phyloP scores from a whole-genome alignment of 2,888 invertebrate genomes.

The Leptinotarsa tumamoca region DNA sequence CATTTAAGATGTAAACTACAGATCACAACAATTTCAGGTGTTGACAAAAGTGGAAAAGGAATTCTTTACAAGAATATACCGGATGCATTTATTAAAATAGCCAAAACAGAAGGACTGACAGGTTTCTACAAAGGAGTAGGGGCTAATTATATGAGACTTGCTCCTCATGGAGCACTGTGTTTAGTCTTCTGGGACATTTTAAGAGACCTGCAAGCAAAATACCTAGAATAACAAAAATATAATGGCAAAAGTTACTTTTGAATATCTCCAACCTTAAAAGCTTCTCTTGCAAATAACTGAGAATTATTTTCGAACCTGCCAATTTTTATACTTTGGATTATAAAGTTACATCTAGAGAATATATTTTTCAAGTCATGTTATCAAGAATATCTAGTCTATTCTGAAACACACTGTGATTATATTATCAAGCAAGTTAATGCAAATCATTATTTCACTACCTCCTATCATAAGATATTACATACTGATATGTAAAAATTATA shows the following conservation, averaged over 20 bases:
- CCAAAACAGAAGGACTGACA: slow-evolving; percentile 78
- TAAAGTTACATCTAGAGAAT: too few species aligned
- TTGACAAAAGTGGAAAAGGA: slow-evolving; percentile 73
- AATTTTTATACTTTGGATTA: too few species aligned
- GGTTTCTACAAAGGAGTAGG: slow-evolving; percentile 93
- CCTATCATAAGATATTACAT: too few species aligned
- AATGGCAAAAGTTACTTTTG: too few species aligned
- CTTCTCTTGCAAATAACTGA: too few species aligned
- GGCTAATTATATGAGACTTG: slow-evolving; percentile 88
- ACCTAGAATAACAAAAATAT: slow-evolving; percentile 30
- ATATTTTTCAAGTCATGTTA: too few species aligned
- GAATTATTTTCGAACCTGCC: too few species aligned
- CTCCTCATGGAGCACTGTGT: slow-evolving; percentile 89
- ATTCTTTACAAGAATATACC: slow-evolving; percentile 77
- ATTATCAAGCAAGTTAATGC: too few species aligned
- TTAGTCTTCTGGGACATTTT: slow-evolving; percentile 85
- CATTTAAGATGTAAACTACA: neutral
- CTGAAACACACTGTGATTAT: too few species aligned
- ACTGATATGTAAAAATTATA: too few species aligned
- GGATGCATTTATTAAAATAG: slow-evolving; percentile 84
- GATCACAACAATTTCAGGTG: slow-evolving; percentile 66
- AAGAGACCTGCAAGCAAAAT: slow-evolving; percentile 54
- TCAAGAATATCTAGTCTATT: too few species aligned
- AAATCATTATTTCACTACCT: slow-evolving; percentile 22
- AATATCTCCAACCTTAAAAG: too few species aligned